phyloP scores from a whole-genome alignment of 2,797 vertebrate species.

The Peromyscus eremicus region DNA sequence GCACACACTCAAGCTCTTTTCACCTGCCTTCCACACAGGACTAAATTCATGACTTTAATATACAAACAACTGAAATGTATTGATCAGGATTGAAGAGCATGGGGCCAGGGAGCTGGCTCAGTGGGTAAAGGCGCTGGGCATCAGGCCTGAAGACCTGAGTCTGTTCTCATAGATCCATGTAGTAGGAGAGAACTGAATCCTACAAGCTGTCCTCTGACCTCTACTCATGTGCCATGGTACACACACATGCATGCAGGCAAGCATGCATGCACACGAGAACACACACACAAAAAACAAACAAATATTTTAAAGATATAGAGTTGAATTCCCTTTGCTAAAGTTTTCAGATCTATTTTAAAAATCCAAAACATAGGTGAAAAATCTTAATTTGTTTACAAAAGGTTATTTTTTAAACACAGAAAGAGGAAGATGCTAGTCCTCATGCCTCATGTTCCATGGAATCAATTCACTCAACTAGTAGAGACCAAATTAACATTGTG shows the following conservation, averaged over 20 bases:
- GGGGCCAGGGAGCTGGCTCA: not conserved
- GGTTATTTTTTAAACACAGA: not conserved
- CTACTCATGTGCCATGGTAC: not conserved
- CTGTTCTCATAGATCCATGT: not conserved
- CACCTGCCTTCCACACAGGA: not conserved
- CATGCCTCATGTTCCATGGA: not conserved
- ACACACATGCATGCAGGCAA: not conserved
- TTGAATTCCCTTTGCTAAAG: conserved; percentile 31
- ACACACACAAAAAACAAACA: not conserved
- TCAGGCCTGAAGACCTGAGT: not conserved
- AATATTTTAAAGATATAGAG: not conserved
- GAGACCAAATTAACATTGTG: not conserved
- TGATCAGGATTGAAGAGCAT: not conserved
- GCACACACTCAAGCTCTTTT: conserved; percentile 8
- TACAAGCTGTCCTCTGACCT: not conserved
- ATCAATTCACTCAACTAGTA: not conserved
- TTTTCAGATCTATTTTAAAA: conserved; percentile 29
- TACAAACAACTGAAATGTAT: not conserved
- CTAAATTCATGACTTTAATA: not conserved
- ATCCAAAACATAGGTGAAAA: not conserved
- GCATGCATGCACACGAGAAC: not conserved
- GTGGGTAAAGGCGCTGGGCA: not conserved
- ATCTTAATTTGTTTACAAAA: not conserved
- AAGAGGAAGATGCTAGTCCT: conserved; percentile 6
- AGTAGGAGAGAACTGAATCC: not conserved